phyloP scores from a whole-genome alignment of 2,888 invertebrate species.

The Aproaerema taeniolella region DNA sequence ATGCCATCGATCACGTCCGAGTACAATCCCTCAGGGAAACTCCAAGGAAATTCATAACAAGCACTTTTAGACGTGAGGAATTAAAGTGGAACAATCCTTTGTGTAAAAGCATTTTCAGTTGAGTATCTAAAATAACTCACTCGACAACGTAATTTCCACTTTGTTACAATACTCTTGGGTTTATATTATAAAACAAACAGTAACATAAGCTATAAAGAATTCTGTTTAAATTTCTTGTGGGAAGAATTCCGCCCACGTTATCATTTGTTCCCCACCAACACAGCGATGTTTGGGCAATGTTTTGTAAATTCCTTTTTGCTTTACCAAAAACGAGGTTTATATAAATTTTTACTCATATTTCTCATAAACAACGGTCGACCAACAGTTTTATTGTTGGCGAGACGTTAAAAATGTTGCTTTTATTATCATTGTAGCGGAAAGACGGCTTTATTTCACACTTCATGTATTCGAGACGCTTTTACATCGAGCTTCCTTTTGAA shows the following conservation, averaged over 20 bases:
- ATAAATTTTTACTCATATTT: slow-evolving; percentile 1
- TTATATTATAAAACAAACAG: no score
- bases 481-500: slow-evolving; percentile 36
- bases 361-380: slow-evolving; percentile 2
- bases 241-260: slow-evolving; percentile 5
- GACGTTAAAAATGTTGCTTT: slow-evolving; percentile 24
- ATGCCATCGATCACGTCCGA: slow-evolving; percentile 42
- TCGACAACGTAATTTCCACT: no score
- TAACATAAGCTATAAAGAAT: no score
- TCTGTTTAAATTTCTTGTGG: neutral
- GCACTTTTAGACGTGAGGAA: neutral
- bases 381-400: slow-evolving; percentile 3
- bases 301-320: slow-evolving; percentile 6
- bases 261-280: slow-evolving; percentile 4
- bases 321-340: neutral
- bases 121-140: no score
- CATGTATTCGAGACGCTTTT: slow-evolving; percentile 37
- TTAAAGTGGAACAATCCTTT: neutral
- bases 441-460: slow-evolving; percentile 41
- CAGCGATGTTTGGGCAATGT: neutral
- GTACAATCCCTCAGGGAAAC: slow-evolving; percentile 31
- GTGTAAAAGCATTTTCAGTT: no score
- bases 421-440: slow-evolving; percentile 30
- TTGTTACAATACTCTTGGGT: no score
- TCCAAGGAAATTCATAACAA: slow-evolving; percentile 25